A percentile compares a stretch with the other conserved stretches of the same genome.
Evolutionary conservation across 2,888 invertebrate species (phyloP).

Genomic region (Drosophila nigricruria): DNA sequence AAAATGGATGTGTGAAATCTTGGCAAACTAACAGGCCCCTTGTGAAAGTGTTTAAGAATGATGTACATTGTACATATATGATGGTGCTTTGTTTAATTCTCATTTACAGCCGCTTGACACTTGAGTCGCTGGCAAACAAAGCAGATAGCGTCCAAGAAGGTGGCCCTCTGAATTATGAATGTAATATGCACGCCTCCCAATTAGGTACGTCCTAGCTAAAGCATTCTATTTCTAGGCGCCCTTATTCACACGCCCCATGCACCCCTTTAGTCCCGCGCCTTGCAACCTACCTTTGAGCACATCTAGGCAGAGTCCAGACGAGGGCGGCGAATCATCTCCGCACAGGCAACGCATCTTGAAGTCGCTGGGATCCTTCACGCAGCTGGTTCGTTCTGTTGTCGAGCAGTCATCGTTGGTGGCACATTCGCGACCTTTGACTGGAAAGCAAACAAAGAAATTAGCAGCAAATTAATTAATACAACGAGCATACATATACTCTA

Average conservation of each 20-base stretch:
- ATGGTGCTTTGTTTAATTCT: slow-evolving; percentile 77
- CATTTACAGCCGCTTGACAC: slow-evolving; percentile 64
- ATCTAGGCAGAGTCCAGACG: slow-evolving; percentile 89
- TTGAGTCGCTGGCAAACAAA: slow-evolving; percentile 48
- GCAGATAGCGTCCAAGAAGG: slow-evolving; percentile 33
- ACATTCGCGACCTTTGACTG: slow-evolving; percentile 88
- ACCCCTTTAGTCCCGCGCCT: neutral
- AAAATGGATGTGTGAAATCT: slow-evolving; percentile 42
- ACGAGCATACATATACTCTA: neutral
- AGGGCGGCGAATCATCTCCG: slow-evolving; percentile 89
- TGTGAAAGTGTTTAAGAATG: neutral
- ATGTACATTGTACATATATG: slow-evolving; percentile 14
- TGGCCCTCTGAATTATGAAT: slow-evolving; percentile 64
- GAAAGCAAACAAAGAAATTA: slow-evolving; percentile 27
- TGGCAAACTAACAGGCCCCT: slow-evolving; percentile 44
- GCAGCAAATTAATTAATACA: slow-evolving; percentile 17
- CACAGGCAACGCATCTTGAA: slow-evolving; percentile 89
- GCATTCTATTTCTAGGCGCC: slow-evolving; percentile 43
- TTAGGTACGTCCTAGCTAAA: slow-evolving; percentile 51
- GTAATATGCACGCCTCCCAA: slow-evolving; percentile 61
- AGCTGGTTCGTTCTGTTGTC: slow-evolving; percentile 88
- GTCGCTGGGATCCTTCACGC: slow-evolving; percentile 88
- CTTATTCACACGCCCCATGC: slow-evolving; percentile 8
- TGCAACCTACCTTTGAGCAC: slow-evolving; percentile 87
- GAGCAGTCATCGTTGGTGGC: slow-evolving; percentile 88